A percentile compares a stretch with the other conserved stretches of the same genome.
Evolutionary conservation across 2,888 invertebrate genomes (phyloP).

Genomic region (Ptychoptera contaminata): DNA sequence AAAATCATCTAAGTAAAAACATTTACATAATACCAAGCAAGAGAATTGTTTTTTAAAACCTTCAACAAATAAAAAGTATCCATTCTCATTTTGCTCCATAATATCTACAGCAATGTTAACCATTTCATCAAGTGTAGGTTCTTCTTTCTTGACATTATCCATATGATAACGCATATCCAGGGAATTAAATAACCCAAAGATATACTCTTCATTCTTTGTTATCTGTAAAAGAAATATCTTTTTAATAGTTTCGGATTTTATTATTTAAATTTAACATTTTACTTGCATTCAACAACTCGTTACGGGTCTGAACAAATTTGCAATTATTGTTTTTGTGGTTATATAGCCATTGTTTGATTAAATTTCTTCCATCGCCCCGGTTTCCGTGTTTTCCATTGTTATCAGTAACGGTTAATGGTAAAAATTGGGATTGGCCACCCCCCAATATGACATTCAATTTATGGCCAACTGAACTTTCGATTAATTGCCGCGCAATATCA

Average conservation of each 20-base stretch:
- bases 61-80: conserved; percentile 62
- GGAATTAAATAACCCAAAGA: conserved; percentile 51
- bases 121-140: conserved; percentile 62
- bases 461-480: conserved; percentile 47
- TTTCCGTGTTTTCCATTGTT: conserved; percentile 33
- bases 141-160: conserved; percentile 36
- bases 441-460: conserved; percentile 58
- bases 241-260: conserved; percentile 7
- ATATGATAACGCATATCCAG: conserved; percentile 59
- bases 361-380: conserved; percentile 43
- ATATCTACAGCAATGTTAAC: conserved; percentile 52
- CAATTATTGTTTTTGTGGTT: conserved; percentile 25
- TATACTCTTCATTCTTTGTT: conserved; percentile 40
- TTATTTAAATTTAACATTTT: not conserved
- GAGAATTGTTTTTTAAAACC: conserved; percentile 21
- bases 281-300: conserved; percentile 37
- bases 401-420: conserved; percentile 38
- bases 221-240: conserved; percentile 17
- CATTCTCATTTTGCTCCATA: conserved; percentile 43
- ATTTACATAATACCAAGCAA: not conserved
- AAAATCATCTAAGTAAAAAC: not conserved
- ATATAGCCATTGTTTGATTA: conserved; percentile 49
- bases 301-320: conserved; percentile 46
- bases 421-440: conserved; percentile 53
- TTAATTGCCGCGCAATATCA: conserved; percentile 59